These are phyloP conservation scores for Caenorhabditis doughertyi DNA, from an alignment of 2,888 invertebrate species.

Conservation along the genomic window DNA sequence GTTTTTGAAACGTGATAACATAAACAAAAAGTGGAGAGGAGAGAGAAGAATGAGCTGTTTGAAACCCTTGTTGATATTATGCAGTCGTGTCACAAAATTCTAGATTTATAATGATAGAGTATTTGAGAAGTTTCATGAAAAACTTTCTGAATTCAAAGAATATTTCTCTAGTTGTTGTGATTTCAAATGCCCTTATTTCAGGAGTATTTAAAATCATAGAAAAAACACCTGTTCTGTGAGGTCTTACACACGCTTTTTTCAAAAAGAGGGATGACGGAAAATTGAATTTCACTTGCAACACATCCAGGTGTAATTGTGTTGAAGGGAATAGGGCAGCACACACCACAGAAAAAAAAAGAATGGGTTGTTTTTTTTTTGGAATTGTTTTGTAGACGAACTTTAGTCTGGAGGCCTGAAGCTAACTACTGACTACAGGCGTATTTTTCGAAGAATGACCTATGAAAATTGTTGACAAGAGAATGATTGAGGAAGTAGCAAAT, in stretches of 20 bases:
- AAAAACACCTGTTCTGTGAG: slow-evolving; percentile 24
- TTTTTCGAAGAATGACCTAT: too few species aligned
- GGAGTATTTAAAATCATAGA: neutral
- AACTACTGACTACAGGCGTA: neutral
- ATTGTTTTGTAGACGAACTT: neutral
- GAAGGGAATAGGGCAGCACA: neutral
- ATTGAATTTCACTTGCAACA: slow-evolving; percentile 1
- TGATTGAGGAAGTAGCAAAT: too few species aligned
- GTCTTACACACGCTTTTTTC: neutral
- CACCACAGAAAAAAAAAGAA: neutral
- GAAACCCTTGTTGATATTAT: too few species aligned
- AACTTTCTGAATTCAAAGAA: slow-evolving; percentile 7
- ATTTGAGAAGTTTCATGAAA: neutral
- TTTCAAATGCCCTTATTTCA: neutral
- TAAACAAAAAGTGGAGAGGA: slow-evolving; percentile 14
- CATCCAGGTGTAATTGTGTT: neutral
- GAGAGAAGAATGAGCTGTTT: neutral
- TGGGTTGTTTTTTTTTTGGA: neutral
- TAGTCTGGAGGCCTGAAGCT: neutral
- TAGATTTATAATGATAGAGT: neutral
- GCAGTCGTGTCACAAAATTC: neutral
- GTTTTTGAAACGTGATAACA: neutral
- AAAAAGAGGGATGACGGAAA: neutral
- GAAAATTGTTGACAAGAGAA: too few species aligned
- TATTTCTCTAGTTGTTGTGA: too few species aligned